Percentiles rank a stretch among this genome's conserved stretches.
Conservation (phyloP, 2,888 invertebrate species). For the Pyrocoelia pectoralis region DNA sequence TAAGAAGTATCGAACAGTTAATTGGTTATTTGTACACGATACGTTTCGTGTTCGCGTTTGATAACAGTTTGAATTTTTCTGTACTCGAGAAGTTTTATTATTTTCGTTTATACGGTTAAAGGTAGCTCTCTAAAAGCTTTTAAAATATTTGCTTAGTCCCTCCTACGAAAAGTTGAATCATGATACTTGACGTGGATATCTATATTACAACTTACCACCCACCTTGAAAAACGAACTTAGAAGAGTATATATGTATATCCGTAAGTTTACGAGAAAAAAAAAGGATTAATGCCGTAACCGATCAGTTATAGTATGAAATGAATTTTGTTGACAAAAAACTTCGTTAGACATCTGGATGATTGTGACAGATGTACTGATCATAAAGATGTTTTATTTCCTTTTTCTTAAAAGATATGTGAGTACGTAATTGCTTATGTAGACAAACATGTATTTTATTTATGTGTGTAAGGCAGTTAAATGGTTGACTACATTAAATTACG, state of each 20-base stretch:
- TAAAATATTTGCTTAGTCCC: slow-evolving; percentile 33
- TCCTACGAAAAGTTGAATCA: slow-evolving; percentile 43
- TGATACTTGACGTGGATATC: slow-evolving; percentile 48
- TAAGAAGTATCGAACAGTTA: slow-evolving; percentile 35
- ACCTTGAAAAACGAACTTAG: slow-evolving; percentile 41
- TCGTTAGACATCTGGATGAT: slow-evolving; percentile 42
- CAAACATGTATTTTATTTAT: slow-evolving; percentile 29
- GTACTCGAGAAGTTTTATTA: slow-evolving; percentile 3
- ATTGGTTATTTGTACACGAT: slow-evolving; percentile 42
- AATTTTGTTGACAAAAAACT: slow-evolving; percentile 40
- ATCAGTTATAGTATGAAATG: slow-evolving; percentile 34
- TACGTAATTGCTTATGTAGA: slow-evolving; percentile 27
- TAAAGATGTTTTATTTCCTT: slow-evolving; percentile 31
- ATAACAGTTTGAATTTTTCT: slow-evolving; percentile 3
- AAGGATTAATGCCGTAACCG: slow-evolving; percentile 23
- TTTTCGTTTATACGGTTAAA: not conserved
- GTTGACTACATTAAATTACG: slow-evolving; percentile 23
- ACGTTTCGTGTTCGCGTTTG: slow-evolving; percentile 39
- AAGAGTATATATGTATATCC: slow-evolving; percentile 10
- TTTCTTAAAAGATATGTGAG: slow-evolving; percentile 26
- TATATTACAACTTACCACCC: slow-evolving; percentile 49
- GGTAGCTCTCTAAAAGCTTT: slow-evolving; percentile 20
- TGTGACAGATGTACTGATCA: slow-evolving; percentile 38
- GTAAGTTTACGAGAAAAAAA: slow-evolving; percentile 16
- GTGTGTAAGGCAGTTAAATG: slow-evolving; percentile 18